Evolutionary conservation across 2,113 vertebrate species (phyloP), one percentile per base, ranked within the genome.

Genomic region (Saccopteryx bilineata): DNA sequence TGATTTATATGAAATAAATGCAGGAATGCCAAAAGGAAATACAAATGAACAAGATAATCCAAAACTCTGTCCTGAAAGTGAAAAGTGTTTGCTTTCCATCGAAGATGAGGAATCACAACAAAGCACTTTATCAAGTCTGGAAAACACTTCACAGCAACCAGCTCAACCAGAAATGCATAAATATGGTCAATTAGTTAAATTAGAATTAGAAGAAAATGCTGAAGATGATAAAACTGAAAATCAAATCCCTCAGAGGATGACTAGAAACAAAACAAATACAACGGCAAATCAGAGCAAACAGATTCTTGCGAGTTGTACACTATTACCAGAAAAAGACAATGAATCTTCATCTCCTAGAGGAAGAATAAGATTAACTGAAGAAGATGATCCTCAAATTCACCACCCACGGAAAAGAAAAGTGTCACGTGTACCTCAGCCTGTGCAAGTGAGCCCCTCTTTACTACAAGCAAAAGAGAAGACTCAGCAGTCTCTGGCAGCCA

Each of bases 341-440:
- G 99, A 99, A n/a, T 98, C 98, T 0, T 99, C 98, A 0, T 98
- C 99, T 14, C 83, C 98, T 80, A 99, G 98, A 78, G 96, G 98
- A 96, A 99, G 99, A 97, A 97, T 99, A 89, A 99, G 98, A 74
- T 97, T 99, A 31, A 97, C 98, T 26, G 99, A 99, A 5, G 99
- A 99, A 1, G 99, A 99, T 2, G 99, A 99, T 95, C 60, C 98
- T 81, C 99, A 99, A 50, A 98, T 99, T n/a, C 99, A 99, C 74
- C 99, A 99, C 94, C 99, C 99, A 9, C 99, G 99, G 83, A 99
- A 99, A 98, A 99, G 99, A 79, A 99, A 99, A 94, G 99, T 99
- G 98, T 99, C 98, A 0, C 99, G 99, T 65, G 98, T 99, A 85
- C 98, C 98, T 68, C 97, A 98, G 74, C 98, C 99, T 93, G 98